Percentiles rank a stretch among this genome's conserved stretches.
phyloP scores from a whole-genome alignment of 2,113 vertebrate species.

The Mandrillus leucophaeus region DNA sequence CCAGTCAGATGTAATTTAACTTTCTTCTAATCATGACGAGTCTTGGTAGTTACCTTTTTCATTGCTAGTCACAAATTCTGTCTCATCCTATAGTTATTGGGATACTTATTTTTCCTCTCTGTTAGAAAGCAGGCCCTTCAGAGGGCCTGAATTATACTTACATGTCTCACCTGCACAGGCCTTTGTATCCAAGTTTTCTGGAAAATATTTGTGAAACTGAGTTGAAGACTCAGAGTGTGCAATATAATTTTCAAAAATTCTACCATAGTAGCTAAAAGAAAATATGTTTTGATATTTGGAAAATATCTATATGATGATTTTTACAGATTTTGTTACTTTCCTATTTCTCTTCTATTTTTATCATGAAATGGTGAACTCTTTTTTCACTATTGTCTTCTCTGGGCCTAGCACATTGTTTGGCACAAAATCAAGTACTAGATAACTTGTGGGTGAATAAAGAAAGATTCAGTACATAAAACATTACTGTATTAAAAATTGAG shows the following conservation, averaged over 20 bases:
- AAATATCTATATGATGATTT: neutral
- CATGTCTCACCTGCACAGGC: rapidly evolving
- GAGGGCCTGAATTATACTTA: neutral
- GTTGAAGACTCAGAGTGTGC: neutral
- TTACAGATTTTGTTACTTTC: neutral
- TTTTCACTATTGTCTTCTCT: conserved; percentile 9
- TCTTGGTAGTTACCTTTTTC: neutral
- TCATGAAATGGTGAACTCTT: neutral
- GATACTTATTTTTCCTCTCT: neutral
- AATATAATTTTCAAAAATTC: neutral
- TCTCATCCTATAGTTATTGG: neutral
- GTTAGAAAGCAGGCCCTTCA: neutral
- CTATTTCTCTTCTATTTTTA: neutral
- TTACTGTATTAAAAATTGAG: conserved; percentile 42
- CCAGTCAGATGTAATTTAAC: neutral
- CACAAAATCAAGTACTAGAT: conserved; percentile 38
- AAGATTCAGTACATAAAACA: conserved; percentile 14
- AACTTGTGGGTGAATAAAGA: neutral
- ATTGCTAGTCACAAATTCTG: neutral
- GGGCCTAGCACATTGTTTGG: neutral
- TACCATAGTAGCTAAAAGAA: neutral
- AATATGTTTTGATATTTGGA: neutral
- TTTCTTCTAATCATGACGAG: neutral
- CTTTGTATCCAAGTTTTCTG: neutral
- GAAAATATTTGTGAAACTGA: neutral